phyloP scores from a whole-genome alignment of 2,113 vertebrate genomes.

The Cygnus buccinator region DNA sequence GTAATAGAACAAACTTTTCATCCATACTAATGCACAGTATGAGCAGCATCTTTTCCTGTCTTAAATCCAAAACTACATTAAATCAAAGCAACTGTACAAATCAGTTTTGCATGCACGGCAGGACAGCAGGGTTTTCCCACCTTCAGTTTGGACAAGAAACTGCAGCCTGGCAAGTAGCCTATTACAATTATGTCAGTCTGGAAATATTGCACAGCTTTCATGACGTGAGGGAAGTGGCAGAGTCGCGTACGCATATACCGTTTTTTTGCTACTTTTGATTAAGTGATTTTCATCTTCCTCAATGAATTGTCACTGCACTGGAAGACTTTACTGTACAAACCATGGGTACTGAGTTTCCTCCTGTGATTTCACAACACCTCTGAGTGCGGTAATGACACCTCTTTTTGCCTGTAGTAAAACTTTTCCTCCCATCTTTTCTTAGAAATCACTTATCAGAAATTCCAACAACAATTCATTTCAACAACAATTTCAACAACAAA shows the following conservation, averaged over 20 bases:
- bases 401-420: not conserved
- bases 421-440: not conserved
- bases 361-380: not conserved
- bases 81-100: not conserved
- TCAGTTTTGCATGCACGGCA: not conserved
- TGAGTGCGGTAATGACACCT: not conserved
- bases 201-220: not conserved
- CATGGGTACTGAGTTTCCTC: fast-evolving
- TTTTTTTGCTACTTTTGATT: not conserved
- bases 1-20: not conserved
- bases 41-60: not conserved
- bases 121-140: not conserved
- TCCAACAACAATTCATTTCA: not conserved
- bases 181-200: not conserved
- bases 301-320: not conserved
- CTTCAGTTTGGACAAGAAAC: not conserved
- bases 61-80: not conserved
- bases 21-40: not conserved
- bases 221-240: not conserved
- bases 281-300: not conserved
- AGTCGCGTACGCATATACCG: not conserved
- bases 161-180: not conserved
- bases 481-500: no score
- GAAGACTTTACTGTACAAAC: not conserved
- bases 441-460: not conserved